A percentile compares a stretch with the other conserved stretches of the same genome.
phyloP scores from a whole-genome alignment of 2,797 vertebrate species.

The Danio aesculapii region DNA sequence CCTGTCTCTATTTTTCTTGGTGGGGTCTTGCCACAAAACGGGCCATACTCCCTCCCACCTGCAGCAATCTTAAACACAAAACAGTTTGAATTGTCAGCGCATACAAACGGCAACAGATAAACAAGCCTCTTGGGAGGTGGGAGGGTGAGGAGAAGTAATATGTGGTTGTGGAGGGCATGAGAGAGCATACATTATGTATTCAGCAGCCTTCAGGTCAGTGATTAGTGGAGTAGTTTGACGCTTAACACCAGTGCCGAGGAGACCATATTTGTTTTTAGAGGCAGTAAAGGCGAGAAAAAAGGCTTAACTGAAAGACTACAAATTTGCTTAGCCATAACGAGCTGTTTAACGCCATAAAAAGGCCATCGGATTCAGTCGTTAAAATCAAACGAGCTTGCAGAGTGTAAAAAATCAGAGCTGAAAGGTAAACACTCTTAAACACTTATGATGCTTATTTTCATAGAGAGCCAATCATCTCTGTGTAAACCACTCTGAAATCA shows the following conservation, averaged over 20 bases:
- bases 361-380: constrained; percentile 9
- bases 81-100: constrained; percentile 48
- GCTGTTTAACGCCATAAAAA: constrained; percentile 2
- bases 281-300: constrained; percentile 25
- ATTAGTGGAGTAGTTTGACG: constrained; percentile 52
- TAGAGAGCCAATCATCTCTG: constrained; percentile 14
- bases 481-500: constrained; percentile 19
- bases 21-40: constrained; percentile 79
- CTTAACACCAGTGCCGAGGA: constrained; percentile 43
- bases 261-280: constrained; percentile 20
- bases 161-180: constrained; percentile 71
- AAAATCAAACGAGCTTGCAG: constrained; percentile 21
- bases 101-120: constrained; percentile 62
- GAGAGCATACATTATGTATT: constrained; percentile 79
- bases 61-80: constrained; percentile 78
- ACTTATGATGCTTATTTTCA: constrained; percentile 32
- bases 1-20: constrained; percentile 80
- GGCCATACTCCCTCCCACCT: constrained; percentile 74
- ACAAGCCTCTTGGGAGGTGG: constrained; percentile 60
- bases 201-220: constrained; percentile 58
- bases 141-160: constrained; percentile 58
- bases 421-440: constrained; percentile 24
- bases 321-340: constrained; percentile 5
- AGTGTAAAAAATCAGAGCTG: constrained; percentile 17
- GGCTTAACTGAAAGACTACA: constrained; percentile 2